phyloP scores from a whole-genome alignment of 1,140 invertebrate species.

The Nymphalis io region DNA sequence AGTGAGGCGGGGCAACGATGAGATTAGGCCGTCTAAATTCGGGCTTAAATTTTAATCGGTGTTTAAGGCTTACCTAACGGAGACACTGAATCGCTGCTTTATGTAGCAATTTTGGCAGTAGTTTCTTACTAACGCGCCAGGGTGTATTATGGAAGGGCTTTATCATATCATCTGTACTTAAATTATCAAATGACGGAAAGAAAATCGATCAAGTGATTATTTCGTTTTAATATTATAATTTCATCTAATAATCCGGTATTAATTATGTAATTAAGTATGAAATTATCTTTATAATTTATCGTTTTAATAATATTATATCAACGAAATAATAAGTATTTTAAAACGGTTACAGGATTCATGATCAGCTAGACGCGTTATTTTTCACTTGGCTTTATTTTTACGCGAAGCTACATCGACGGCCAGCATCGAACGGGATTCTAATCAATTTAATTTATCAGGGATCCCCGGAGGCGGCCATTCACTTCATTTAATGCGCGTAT shows the following conservation, averaged over 20 bases:
- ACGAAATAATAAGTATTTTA: constrained; percentile 19
- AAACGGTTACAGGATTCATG: constrained; percentile 42
- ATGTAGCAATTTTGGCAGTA: constrained; percentile 61
- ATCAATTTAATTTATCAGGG: constrained; percentile 81
- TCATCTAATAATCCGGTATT: no score
- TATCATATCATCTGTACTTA: constrained; percentile 19
- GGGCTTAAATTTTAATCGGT: constrained; percentile 77
- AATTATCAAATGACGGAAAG: background rate
- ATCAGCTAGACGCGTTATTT: constrained; percentile 66
- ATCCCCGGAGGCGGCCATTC: constrained; percentile 78
- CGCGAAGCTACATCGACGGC: constrained; percentile 67
- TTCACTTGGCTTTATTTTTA: constrained; percentile 77
- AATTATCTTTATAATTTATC: no score
- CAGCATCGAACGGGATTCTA: constrained; percentile 77
- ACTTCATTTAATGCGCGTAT: constrained; percentile 81
- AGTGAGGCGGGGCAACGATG: constrained; percentile 64
- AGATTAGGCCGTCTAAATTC: constrained; percentile 77
- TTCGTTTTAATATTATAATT: no score
- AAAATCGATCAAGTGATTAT: no score
- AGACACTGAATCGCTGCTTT: constrained; percentile 57
- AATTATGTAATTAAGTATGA: no score
- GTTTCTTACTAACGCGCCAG: constrained; percentile 56
- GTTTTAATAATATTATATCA: constrained; percentile 1
- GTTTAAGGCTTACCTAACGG: constrained; percentile 67
- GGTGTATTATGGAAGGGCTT: constrained; percentile 30